Base-by-base conservation (phyloP, 2,113 vertebrate species). In the Sapayoa aenigma region DNA sequence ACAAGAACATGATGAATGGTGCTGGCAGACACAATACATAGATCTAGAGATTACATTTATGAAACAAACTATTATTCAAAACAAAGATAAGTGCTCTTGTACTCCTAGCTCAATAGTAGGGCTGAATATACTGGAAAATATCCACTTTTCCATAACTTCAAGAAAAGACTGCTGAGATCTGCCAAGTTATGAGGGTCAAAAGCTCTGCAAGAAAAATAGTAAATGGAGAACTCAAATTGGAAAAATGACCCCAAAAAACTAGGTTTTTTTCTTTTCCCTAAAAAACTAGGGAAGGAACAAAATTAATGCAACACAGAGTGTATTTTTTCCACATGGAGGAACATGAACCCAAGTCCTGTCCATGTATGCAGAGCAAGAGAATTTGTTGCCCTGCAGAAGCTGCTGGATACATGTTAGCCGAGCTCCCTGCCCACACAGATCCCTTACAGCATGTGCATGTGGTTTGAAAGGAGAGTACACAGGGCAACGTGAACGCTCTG, bases 11-110 rank as follows among this genome's bases (percentile, higher is more conserved):
- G 71, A 92, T 3, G 3, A 93, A 85, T 78, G 24, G 42, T 30
- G 35, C 56, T 78, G 42, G 47, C 56, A 87, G 37, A 59, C 69
- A 90, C 46, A 86, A 4, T 47, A 83, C 68, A 62, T 0, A 94
- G 87, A 91, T 85, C 27, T 58, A 83, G 8, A 90, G 92, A 93
- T 83, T 42, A 90, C 39, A 86, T 86, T 92, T 84, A 77, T 6
- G 4, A 96, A 92, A 74, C 46, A 52, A 76, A 69, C 31, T 41
- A 33, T 47, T 92, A 71, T 60, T 92, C 94, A 69, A 94, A 95
- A 81, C 52, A 92, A 89, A 93, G 33, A 31, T 71, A 88, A 90
- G 75, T 58, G 63, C 25, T 90, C 46, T 66, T 77, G 41, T 80
- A 90, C 28, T 41, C 44, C 56, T 46, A 71, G 39, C 18, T 52